These are phyloP conservation scores for Timandra comae DNA, from an alignment of 2,888 invertebrate genomes.

Conservation along the genomic window DNA sequence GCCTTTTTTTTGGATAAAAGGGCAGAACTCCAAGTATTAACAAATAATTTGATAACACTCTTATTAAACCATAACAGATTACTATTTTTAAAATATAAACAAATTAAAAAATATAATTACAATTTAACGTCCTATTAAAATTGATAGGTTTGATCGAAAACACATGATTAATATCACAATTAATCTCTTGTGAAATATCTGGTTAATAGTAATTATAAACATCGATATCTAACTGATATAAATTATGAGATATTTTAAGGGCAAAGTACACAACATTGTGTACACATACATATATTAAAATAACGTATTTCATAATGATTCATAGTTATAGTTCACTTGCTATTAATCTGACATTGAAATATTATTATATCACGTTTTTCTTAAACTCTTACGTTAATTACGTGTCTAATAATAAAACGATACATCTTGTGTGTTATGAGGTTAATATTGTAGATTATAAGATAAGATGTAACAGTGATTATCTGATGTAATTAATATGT, in stretches of 20 bases:
- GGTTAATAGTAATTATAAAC: constrained; percentile 9
- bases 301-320: constrained; percentile 5
- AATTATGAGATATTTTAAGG: constrained; percentile 16
- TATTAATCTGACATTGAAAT: constrained; percentile 13
- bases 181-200: constrained; percentile 5
- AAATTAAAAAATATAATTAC: no score
- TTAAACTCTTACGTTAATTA: constrained; percentile 12
- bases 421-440: constrained; percentile 7
- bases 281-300: not conserved
- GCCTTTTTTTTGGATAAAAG: no score
- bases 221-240: not conserved
- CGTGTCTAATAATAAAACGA: constrained; percentile 9
- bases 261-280: constrained; percentile 5
- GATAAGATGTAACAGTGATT: no score
- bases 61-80: no score
- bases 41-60: no score
- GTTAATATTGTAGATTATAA: no score
- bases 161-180: constrained; percentile 15
- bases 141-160: constrained; percentile 10
- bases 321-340: constrained; percentile 9
- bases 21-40: no score
- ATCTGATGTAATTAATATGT: no score
- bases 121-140: constrained; percentile 16
- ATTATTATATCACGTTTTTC: constrained; percentile 16
- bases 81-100: not conserved